Base-by-base conservation (phyloP, 1,140 invertebrate genomes). In the Anoplophora glabripennis region DNA sequence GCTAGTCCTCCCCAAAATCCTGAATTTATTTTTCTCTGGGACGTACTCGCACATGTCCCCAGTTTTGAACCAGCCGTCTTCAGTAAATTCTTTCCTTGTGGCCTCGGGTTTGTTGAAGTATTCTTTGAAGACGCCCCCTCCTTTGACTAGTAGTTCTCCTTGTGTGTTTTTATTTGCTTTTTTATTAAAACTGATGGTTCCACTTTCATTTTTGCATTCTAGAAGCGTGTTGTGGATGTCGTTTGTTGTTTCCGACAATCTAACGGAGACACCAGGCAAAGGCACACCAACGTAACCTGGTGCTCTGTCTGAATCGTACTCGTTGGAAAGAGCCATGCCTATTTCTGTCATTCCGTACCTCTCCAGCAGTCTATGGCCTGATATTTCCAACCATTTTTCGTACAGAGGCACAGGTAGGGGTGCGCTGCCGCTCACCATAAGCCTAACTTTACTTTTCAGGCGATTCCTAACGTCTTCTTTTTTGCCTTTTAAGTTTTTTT, bases 331-430 rank as follows among this genome's bases (percentile, higher is more conserved):
- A 28, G 87, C 88, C 87, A 96, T 92, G 18, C 93, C 93, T 49
- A 88, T 87, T 79, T 96, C 93, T 7, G 91, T 89, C 92, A 95
- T 94, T 11, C 94, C 93, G 76, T 94, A 96, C 59, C 93, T 64
- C 75, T 96, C 93, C 11, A 96, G 75, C 2, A 96, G 79, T 40
- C 80, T 77, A 72, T 93, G 89, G 0, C 92, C 92, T 1, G 89
- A 92, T 56, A 95, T 88, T 72, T 88, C 78, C 68, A 88, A 82
- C 92, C 92, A 95, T 66, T 84, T 79, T 38, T 88, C 77, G 68
- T 90, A 86, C 11, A 94, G 77, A 4, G 87, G 84, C 21, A 81
- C 79, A 3, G 92, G 91, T 44, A 96, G 75, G 1, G 93, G 83
- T 1, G 92, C 88, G 11, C 91, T 95, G 0, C 91, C 93, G 70